Base-by-base conservation (phyloP, 2,888 invertebrate genomes). In the Standfussiana lucernea region DNA sequence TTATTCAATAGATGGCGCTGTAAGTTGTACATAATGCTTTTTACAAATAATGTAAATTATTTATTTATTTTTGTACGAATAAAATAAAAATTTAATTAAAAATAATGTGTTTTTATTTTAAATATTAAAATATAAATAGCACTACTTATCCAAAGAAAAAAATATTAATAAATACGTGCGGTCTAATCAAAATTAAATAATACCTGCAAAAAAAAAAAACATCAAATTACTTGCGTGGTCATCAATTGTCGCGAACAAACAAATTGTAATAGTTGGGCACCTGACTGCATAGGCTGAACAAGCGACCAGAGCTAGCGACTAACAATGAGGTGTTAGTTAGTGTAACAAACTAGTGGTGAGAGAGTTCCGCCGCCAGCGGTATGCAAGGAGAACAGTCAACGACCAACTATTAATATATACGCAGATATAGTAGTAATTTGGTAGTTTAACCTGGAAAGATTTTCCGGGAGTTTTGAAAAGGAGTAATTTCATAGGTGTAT, bases 11-110 rank as follows among this genome's bases (percentile, higher is more conserved):
- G 80, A 89, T 85, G 89, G 85, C 83, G 92, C 92, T 90, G 82
- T 81, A 95, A 95, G 94, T 91, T 96, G 96, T 96, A 96, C 93
- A 96, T 96, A 82, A 96, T 85, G 95, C 95, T 96, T 94, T 66
- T 75, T 77, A 83, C 87, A 87, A 83, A 90, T 86, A 91, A 91
- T 95, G 94, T 96, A 95, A 95, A 95, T 96, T 96, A 96, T 95
- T 96, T 94, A 96, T 95, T 96, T 96, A 95, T 95, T 95, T 91
- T 93, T 91, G 91, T 89, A 88, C 82, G 87, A 82, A 71, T 79
- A 67, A 89, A 92, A 91, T 90, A 91, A 92, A 94, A 92, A 92
- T 0, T 1, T 24, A 91, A 89, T 75, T 28, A 76, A 79, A 76
- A 77, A 65, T 88, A 10, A 45, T 37, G 83, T 0, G 2, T 61